phyloP scores from a whole-genome alignment of 2,113 vertebrate species.

The Glaucomys volans region DNA sequence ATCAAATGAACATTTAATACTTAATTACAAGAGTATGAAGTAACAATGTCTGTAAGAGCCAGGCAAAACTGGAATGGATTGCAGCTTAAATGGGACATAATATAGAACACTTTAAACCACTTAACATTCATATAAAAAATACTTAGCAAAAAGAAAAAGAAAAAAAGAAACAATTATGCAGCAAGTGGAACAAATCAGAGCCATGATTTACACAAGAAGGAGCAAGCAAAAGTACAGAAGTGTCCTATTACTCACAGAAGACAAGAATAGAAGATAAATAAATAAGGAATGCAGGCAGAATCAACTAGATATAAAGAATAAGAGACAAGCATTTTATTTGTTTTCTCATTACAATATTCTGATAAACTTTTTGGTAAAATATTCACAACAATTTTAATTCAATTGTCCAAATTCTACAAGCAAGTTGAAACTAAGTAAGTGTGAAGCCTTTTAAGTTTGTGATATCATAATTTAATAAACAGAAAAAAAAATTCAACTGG shows the following conservation, averaged over 20 bases:
- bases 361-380: conserved; percentile 55
- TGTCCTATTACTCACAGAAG: conserved; percentile 97
- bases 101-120: conserved; percentile 79
- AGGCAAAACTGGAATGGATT: conserved; percentile 83
- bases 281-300: conserved; percentile 97
- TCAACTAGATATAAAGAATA: conserved; percentile 95
- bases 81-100: conserved; percentile 79
- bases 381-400: conserved; percentile 59
- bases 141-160: conserved; percentile 78
- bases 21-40: conserved; percentile 74
- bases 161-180: conserved; percentile 77
- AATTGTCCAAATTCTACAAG: conserved; percentile 27
- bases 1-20: conserved; percentile 81
- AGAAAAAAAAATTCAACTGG: conserved; percentile 25
- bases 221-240: conserved; percentile 89
- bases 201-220: conserved; percentile 84
- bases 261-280: conserved; percentile 96
- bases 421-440: conserved; percentile 34
- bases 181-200: conserved; percentile 86
- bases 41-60: conserved; percentile 80
- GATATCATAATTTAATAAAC: conserved; percentile 53
- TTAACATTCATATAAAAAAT: conserved; percentile 83
- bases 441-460: conserved; percentile 44
- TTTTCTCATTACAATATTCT: conserved; percentile 79
- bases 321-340: conserved; percentile 91